A percentile compares a stretch with the other conserved stretches of the same genome.
phyloP scores from a whole-genome alignment of 2,797 vertebrate species.

The Sebastolobus altivelis region DNA sequence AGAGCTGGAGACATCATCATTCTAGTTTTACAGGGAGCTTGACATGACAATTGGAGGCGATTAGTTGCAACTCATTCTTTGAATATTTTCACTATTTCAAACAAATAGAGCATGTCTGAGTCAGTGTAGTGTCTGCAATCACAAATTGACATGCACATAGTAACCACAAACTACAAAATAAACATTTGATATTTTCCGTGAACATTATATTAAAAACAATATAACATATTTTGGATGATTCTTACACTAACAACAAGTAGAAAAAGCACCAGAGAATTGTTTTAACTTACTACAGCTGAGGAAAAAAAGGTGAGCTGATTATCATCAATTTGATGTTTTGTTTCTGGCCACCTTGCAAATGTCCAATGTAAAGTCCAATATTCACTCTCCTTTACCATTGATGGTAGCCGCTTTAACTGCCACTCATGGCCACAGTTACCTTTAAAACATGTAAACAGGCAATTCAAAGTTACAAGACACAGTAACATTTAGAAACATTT shows the following conservation, averaged over 20 bases:
- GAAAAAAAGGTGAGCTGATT: too few relatives aligned
- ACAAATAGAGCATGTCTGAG: not conserved
- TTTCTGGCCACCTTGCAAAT: not conserved
- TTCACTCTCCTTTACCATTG: not conserved
- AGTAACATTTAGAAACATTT: not conserved
- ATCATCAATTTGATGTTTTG: not conserved
- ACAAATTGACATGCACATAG: not conserved
- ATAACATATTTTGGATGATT: not conserved
- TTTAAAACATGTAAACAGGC: not conserved
- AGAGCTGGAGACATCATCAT: not conserved
- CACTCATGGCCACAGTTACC: not conserved
- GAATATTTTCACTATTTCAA: not conserved
- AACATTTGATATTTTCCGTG: not conserved
- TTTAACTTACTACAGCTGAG: not conserved
- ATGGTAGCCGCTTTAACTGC: not conserved
- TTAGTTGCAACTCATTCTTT: not conserved
- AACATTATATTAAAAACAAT: not conserved
- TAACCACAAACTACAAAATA: not conserved
- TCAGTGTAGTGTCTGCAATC: not conserved
- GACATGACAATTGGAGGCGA: constrained; percentile 14
- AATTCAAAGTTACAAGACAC: not conserved
- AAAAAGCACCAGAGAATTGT: not conserved
- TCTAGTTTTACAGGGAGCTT: not conserved
- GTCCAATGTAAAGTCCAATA: not conserved
- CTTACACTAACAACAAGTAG: not conserved